phyloP scores from a whole-genome alignment of 2,113 vertebrate species.

The Polypterus bichir region DNA sequence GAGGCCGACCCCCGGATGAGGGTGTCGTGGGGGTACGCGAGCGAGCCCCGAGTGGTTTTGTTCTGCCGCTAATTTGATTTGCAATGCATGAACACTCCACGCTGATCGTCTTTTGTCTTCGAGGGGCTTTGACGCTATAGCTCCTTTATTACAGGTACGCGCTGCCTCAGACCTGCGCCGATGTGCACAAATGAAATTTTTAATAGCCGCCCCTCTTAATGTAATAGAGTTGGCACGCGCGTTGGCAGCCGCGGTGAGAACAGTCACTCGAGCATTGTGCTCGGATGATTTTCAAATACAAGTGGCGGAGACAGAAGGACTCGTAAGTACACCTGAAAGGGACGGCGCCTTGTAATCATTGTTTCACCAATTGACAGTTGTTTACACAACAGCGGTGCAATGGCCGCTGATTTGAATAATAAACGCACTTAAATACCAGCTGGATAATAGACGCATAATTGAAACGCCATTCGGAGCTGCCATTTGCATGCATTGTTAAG shows the following conservation, averaged over 20 bases:
- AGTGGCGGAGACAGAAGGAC: slow-evolving; percentile 61
- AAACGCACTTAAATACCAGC: slow-evolving; percentile 72
- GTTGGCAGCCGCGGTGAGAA: slow-evolving; percentile 45
- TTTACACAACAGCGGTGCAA: slow-evolving; percentile 72
- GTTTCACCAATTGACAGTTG: slow-evolving; percentile 72
- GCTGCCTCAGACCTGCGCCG: slow-evolving; percentile 56
- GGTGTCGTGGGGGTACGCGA: background rate
- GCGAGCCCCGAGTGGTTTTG: slow-evolving; percentile 19
- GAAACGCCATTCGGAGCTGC: slow-evolving; percentile 74
- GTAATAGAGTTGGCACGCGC: slow-evolving; percentile 59
- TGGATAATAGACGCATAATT: slow-evolving; percentile 71
- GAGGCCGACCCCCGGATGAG: background rate
- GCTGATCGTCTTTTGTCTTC: slow-evolving; percentile 58
- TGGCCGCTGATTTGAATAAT: slow-evolving; percentile 70
- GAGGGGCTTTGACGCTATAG: slow-evolving; percentile 41
- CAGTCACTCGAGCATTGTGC: slow-evolving; percentile 66
- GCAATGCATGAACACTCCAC: slow-evolving; percentile 47
- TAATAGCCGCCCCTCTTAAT: slow-evolving; percentile 67
- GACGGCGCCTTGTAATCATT: slow-evolving; percentile 65
- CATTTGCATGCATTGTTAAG: slow-evolving; percentile 59
- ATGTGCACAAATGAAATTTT: slow-evolving; percentile 64
- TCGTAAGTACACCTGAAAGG: slow-evolving; percentile 68
- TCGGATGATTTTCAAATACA: slow-evolving; percentile 64
- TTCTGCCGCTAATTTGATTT: slow-evolving; percentile 52
- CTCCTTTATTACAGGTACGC: slow-evolving; percentile 56